A percentile compares a stretch with the other conserved stretches of the same genome.
Conservation (phyloP, 1,140 invertebrate species). For the Trichonephila clavata region DNA sequence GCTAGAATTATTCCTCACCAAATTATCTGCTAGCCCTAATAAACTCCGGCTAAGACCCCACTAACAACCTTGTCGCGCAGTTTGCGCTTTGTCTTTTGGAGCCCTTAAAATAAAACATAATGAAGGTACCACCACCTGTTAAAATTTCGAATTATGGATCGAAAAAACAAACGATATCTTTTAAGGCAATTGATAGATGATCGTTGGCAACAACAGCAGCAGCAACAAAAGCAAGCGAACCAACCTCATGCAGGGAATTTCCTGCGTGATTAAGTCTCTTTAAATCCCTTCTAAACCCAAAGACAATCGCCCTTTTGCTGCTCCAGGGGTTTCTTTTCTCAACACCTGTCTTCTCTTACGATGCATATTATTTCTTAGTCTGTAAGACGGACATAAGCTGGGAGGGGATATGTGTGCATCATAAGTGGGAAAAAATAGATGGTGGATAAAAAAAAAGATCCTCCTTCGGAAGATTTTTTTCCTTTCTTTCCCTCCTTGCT, state of each 20-base stretch:
- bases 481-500: not conserved
- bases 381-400: not conserved
- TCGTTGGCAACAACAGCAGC: not conserved
- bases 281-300: conserved; percentile 45
- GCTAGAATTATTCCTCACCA: conserved; percentile 27
- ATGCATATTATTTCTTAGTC: conserved; percentile 40
- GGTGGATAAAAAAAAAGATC: not conserved
- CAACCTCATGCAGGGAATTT: not conserved
- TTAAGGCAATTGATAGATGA: conserved; percentile 18
- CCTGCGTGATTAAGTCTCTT: conserved; percentile 45
- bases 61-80: conserved; percentile 22
- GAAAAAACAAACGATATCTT: conserved; percentile 17
- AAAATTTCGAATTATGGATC: conserved; percentile 3
- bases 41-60: not conserved
- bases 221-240: not conserved
- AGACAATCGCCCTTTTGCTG: conserved; percentile 52
- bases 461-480: not conserved
- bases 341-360: conserved; percentile 49
- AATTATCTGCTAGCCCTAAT: conserved; percentile 2
- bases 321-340: not conserved
- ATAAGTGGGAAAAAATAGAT: not conserved
- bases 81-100: not conserved
- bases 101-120: conserved; percentile 2
- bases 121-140: conserved; percentile 1
- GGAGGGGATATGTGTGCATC: conserved; percentile 12